Percentiles rank a stretch among this genome's conserved stretches.
Conservation (phyloP, 1,140 invertebrate species). For the Aphaenogaster rudis region DNA sequence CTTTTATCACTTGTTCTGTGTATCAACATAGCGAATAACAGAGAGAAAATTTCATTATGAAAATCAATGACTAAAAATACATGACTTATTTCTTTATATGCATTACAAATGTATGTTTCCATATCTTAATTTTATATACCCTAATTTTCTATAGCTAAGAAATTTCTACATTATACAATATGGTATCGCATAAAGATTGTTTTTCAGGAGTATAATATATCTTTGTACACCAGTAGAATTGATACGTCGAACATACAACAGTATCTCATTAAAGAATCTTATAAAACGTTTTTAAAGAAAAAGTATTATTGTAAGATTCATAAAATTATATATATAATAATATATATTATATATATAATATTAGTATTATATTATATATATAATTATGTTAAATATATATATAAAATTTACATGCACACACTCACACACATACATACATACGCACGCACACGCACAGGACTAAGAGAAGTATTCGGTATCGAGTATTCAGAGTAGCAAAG, state of each 20-base stretch:
- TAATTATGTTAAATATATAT: too few species aligned
- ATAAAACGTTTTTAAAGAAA: conserved; percentile 60
- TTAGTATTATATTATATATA: too few species aligned
- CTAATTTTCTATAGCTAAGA: conserved; percentile 48
- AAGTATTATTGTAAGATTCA: conserved; percentile 55
- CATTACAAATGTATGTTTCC: conserved; percentile 21
- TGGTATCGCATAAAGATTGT: conserved; percentile 37
- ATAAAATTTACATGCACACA: too few species aligned
- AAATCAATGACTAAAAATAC: conserved; percentile 54
- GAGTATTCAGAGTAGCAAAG: not conserved
- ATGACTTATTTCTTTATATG: conserved; percentile 31
- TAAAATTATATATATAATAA: conserved; percentile 60
- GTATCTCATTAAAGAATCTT: conserved; percentile 52
- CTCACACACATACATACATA: too few species aligned
- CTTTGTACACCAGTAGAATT: conserved; percentile 63
- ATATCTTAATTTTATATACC: conserved; percentile 52
- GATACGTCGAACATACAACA: conserved; percentile 59
- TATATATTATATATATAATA: not conserved
- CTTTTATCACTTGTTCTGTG: conserved; percentile 26
- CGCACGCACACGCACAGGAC: not conserved
- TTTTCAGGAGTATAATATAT: conserved; percentile 56
- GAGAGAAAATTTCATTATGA: conserved; percentile 23
- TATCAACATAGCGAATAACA: conserved; percentile 7
- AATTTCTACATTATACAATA: conserved; percentile 61
- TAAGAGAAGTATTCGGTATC: conserved; percentile 28